Evolutionary conservation across 2,888 invertebrate species (phyloP).

Genomic region (Cheilosia variabilis): DNA sequence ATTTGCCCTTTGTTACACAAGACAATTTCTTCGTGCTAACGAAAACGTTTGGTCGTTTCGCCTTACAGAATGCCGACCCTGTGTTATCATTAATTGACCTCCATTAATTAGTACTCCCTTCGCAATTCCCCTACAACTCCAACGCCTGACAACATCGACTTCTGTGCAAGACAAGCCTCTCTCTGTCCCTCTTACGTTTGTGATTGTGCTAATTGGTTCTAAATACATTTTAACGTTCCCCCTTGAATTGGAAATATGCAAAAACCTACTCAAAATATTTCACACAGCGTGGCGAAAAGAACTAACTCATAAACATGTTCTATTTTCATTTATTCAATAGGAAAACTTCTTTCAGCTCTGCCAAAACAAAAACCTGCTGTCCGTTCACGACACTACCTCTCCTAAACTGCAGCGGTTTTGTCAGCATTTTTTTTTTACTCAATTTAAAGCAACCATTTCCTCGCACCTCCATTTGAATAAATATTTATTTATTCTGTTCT

Average conservation of each 20-base stretch:
- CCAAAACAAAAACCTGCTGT: not conserved
- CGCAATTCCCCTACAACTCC: too few relatives aligned
- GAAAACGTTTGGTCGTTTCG: too few relatives aligned
- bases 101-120: not conserved
- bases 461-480: constrained; percentile 52
- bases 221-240: constrained; percentile 22
- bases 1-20: too few relatives aligned
- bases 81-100: too few relatives aligned
- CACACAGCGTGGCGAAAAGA: not conserved
- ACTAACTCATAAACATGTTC: constrained; percentile 24
- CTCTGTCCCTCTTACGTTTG: not conserved
- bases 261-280: not conserved
- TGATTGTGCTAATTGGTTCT: constrained; percentile 34
- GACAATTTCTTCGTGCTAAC: too few relatives aligned
- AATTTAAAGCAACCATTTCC: constrained; percentile 23
- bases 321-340: constrained; percentile 11
- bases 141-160: not conserved
- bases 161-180: not conserved
- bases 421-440: not conserved
- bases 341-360: constrained; percentile 10
- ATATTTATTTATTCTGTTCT: constrained; percentile 69
- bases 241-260: too few relatives aligned
- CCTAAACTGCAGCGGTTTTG: not conserved
- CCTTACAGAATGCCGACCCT: too few relatives aligned
- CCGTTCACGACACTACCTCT: constrained; percentile 15